A percentile compares a stretch with the other conserved stretches of the same genome.
phyloP scores from a whole-genome alignment of 2,797 vertebrate species.

The Cercopithecus mitis region DNA sequence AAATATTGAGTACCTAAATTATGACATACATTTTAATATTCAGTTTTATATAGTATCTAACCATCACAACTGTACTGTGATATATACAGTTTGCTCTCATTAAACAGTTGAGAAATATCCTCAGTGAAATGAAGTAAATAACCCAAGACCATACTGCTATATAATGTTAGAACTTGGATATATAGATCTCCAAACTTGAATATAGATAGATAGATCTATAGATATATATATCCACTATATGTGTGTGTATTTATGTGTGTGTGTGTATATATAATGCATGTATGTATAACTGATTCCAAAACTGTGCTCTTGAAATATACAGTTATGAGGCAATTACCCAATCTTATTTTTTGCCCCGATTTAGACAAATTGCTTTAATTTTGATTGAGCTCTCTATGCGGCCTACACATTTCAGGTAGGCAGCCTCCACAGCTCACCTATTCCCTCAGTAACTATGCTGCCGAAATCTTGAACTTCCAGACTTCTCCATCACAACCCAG shows the following conservation, averaged over 20 bases:
- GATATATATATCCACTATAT: background rate
- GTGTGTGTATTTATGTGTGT: no score
- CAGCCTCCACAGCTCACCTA: background rate
- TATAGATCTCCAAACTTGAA: background rate
- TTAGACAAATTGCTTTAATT: background rate
- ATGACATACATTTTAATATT: background rate
- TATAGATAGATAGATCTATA: background rate
- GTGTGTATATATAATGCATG: no score
- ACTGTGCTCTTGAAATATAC: background rate
- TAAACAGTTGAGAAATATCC: background rate
- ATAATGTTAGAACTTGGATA: background rate
- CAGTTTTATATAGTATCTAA: background rate
- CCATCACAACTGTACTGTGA: background rate
- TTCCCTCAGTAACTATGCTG: background rate
- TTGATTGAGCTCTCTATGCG: background rate
- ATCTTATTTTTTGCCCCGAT: background rate
- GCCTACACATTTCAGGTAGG: background rate
- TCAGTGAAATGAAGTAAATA: background rate
- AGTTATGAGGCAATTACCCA: background rate
- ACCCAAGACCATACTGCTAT: background rate
- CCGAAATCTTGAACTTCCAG: background rate
- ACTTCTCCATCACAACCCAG: background rate
- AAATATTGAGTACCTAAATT: background rate
- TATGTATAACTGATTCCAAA: background rate
- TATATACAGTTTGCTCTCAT: background rate